These are phyloP conservation scores for Acrossocheilus fasciatus DNA, from an alignment of 2,797 vertebrate species.

Conservation along the genomic window DNA sequence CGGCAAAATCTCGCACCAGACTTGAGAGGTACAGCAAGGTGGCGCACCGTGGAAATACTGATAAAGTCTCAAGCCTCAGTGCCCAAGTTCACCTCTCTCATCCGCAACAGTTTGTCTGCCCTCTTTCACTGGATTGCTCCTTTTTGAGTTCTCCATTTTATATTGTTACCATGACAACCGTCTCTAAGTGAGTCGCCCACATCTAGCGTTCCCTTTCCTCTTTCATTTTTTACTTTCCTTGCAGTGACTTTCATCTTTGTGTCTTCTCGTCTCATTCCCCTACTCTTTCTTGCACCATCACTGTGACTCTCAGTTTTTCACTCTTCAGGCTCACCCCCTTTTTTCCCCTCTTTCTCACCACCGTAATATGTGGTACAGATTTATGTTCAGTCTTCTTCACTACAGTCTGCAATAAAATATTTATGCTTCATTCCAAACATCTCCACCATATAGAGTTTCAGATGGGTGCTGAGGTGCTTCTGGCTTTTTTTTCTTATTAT, in stretches of 20 bases:
- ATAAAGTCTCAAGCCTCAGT: slow-evolving; percentile 18
- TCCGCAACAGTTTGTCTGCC: slow-evolving; percentile 57
- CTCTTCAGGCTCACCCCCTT: slow-evolving; percentile 15
- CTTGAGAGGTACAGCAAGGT: slow-evolving; percentile 25
- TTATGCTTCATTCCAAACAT: slow-evolving; percentile 56
- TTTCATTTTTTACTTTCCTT: slow-evolving; percentile 67
- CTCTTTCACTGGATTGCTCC: slow-evolving; percentile 69
- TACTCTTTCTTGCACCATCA: slow-evolving; percentile 6
- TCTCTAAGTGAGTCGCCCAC: slow-evolving; percentile 77
- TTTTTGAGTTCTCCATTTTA: slow-evolving; percentile 73
- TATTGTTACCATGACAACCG: slow-evolving; percentile 82
- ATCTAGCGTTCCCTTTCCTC: slow-evolving; percentile 63
- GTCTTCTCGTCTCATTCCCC: slow-evolving; percentile 49
- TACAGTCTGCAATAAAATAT: slow-evolving; percentile 57
- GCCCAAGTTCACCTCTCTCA: slow-evolving; percentile 46
- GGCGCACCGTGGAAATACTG: not conserved
- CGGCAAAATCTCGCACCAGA: not conserved
- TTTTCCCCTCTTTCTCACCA: slow-evolving; percentile 8
- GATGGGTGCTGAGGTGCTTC: slow-evolving; percentile 53
- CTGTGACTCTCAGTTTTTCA: not conserved
- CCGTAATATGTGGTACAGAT: slow-evolving; percentile 52
- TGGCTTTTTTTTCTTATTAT: not conserved
- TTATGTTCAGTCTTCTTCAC: slow-evolving; percentile 48
- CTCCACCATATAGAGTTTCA: slow-evolving; percentile 57
- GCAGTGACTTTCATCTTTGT: slow-evolving; percentile 67